Percentiles rank a stretch among this genome's conserved stretches.
These are phyloP conservation scores for Hedychridium roseum DNA, from an alignment of 2,888 invertebrate genomes.

Conservation along the genomic window DNA sequence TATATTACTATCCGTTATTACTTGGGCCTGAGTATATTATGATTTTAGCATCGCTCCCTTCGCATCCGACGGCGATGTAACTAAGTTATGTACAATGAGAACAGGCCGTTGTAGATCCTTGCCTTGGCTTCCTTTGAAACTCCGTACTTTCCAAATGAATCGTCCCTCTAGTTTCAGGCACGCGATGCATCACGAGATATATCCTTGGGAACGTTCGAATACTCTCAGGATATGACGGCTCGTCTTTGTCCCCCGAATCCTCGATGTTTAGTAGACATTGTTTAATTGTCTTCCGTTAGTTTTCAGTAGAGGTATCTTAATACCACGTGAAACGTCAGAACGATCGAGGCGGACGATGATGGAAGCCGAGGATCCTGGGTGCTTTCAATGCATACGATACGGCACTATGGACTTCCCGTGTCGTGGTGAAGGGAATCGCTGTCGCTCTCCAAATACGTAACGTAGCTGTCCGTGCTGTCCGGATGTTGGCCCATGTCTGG, in stretches of 20 bases:
- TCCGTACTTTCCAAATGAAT: too few relatives aligned
- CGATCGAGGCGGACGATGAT: background rate
- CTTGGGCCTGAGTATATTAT: slow-evolving; percentile 35
- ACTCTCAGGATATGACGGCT: too few relatives aligned
- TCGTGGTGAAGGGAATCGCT: slow-evolving; percentile 68
- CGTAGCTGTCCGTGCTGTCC: slow-evolving; percentile 87
- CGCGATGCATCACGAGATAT: too few relatives aligned
- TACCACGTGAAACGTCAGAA: slow-evolving; percentile 3
- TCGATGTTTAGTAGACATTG: too few relatives aligned
- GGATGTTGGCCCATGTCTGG: slow-evolving; percentile 76
- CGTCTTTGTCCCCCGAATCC: too few relatives aligned
- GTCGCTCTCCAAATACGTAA: slow-evolving; percentile 92
- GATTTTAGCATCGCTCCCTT: slow-evolving; percentile 21
- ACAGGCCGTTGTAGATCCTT: too few relatives aligned
- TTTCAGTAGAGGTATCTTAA: background rate
- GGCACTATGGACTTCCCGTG: slow-evolving; percentile 68
- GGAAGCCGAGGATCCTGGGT: background rate
- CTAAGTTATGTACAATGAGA: slow-evolving; percentile 9
- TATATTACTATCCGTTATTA: slow-evolving; percentile 31
- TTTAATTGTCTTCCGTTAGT: background rate
- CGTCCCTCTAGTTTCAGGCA: too few relatives aligned
- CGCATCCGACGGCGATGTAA: slow-evolving; percentile 8
- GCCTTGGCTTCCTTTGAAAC: too few relatives aligned
- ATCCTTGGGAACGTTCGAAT: too few relatives aligned
- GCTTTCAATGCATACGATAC: slow-evolving; percentile 20